Conservation (phyloP, 2,797 vertebrate genomes). For the Dendrocincla tyrannina region DNA sequence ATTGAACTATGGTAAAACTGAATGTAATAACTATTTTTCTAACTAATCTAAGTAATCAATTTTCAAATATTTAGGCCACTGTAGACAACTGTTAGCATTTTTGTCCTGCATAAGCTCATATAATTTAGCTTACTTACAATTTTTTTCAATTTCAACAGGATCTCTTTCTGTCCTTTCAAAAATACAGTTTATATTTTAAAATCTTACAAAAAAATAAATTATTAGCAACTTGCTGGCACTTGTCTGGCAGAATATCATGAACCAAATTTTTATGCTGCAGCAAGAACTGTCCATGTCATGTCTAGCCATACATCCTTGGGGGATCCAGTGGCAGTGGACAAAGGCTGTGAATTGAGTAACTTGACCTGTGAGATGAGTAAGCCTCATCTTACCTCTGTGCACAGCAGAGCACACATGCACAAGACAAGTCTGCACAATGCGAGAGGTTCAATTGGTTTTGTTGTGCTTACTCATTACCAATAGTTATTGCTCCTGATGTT, state of each 20-base stretch:
- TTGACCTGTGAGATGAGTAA: not conserved
- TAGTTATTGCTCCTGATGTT: not conserved
- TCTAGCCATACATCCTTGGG: not conserved
- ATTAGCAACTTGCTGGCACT: not conserved
- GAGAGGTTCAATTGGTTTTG: not conserved
- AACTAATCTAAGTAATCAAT: not conserved
- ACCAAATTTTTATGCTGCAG: not conserved
- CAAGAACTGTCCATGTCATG: not conserved
- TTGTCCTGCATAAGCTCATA: not conserved
- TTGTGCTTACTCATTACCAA: not conserved
- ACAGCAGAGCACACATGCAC: not conserved
- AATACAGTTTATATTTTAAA: not conserved
- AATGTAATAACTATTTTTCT: not conserved
- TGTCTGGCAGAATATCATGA: not conserved
- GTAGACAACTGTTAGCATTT: not conserved
- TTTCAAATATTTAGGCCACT: not conserved
- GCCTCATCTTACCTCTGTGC: not conserved
- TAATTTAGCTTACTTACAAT: not conserved
- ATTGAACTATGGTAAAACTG: not conserved
- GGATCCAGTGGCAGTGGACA: rapidly evolving
- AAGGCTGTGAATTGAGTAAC: not conserved
- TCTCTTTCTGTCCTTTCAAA: not conserved
- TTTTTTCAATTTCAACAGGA: not conserved
- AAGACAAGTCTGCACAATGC: not conserved
- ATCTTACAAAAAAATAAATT: not conserved